phyloP scores from a whole-genome alignment of 2,797 vertebrate genomes.

The Danio aesculapii region DNA sequence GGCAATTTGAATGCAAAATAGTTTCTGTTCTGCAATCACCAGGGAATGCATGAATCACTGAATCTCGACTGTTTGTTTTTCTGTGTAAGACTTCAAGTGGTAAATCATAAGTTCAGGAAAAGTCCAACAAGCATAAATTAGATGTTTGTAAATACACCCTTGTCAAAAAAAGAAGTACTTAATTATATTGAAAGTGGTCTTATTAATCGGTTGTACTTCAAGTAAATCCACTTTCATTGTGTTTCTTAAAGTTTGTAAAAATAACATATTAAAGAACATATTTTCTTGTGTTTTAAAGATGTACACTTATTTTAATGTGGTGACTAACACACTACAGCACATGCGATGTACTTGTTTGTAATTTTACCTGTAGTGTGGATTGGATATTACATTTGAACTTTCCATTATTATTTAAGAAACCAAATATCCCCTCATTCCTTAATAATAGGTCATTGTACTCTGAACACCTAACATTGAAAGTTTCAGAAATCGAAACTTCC shows the following conservation, averaged over 20 bases:
- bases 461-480: too few species aligned
- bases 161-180: neutral
- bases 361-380: neutral
- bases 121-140: neutral
- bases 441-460: too few species aligned
- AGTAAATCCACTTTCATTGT: neutral
- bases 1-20: slow-evolving; percentile 10
- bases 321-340: neutral
- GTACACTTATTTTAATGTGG: neutral
- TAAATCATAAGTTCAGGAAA: slow-evolving; percentile 1
- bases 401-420: too few species aligned
- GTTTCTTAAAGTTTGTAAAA: neutral
- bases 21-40: neutral
- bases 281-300: neutral
- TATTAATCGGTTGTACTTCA: neutral
- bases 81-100: neutral
- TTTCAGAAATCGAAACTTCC: too few species aligned
- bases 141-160: neutral
- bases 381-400: neutral
- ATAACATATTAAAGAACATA: neutral
- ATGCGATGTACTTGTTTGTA: neutral
- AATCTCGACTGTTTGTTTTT: neutral
- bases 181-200: neutral
- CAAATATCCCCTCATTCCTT: too few species aligned
- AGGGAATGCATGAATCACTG: slow-evolving; percentile 1